phyloP scores from a whole-genome alignment of 2,113 vertebrate species.

The Pseudonaja textilis region DNA sequence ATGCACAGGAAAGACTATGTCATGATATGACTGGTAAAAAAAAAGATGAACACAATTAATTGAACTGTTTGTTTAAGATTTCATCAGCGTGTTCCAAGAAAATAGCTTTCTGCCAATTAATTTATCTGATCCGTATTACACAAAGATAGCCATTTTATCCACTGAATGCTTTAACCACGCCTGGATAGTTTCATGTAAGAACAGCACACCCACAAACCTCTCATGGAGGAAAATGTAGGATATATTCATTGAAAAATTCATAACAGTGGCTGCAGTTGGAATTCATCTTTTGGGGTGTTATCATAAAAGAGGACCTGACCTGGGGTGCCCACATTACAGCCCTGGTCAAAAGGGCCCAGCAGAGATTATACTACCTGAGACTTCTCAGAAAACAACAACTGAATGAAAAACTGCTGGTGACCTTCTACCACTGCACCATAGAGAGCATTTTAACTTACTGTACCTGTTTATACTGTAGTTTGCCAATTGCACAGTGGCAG shows the following conservation, averaged over 20 bases:
- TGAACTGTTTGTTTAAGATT: slow-evolving; percentile 62
- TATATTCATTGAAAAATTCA: not conserved
- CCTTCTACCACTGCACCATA: too few relatives aligned
- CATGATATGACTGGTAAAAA: slow-evolving; percentile 56
- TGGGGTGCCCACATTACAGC: too few relatives aligned
- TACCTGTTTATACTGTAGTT: too few relatives aligned
- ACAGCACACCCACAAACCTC: not conserved
- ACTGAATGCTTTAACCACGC: slow-evolving; percentile 28
- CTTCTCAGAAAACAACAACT: too few relatives aligned
- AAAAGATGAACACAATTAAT: slow-evolving; percentile 42
- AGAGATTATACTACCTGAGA: too few relatives aligned
- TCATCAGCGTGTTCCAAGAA: slow-evolving; percentile 41
- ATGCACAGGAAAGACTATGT: slow-evolving; percentile 53
- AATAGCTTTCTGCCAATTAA: slow-evolving; percentile 47
- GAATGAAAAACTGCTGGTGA: too few relatives aligned
- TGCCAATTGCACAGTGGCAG: too few relatives aligned
- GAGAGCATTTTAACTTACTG: too few relatives aligned
- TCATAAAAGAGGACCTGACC: too few relatives aligned
- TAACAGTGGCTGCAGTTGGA: not conserved
- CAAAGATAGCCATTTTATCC: slow-evolving; percentile 32
- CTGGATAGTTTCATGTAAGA: not conserved
- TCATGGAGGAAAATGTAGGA: not conserved
- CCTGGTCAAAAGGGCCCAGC: too few relatives aligned
- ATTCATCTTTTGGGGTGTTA: not conserved
- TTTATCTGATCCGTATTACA: slow-evolving; percentile 36